phyloP scores from a whole-genome alignment of 2,797 vertebrate genomes.

The Lagorchestes hirsutus region DNA sequence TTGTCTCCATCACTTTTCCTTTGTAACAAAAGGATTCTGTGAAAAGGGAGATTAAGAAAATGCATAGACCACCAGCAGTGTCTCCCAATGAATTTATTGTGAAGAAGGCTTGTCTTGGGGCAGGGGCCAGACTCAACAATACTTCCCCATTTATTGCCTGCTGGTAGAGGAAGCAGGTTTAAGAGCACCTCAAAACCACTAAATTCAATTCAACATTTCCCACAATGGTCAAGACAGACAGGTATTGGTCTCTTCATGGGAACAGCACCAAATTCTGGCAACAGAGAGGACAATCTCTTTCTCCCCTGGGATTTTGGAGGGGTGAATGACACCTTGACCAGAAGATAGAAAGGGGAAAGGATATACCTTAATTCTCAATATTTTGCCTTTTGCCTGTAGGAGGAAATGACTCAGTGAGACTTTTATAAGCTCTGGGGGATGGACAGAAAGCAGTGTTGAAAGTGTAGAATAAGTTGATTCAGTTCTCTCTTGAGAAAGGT shows the following conservation, averaged over 20 bases:
- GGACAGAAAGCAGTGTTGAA: not conserved
- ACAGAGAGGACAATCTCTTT: not conserved
- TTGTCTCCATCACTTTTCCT: slow-evolving; percentile 27
- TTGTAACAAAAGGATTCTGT: not conserved
- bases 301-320: slow-evolving; percentile 47
- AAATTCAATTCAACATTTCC: slow-evolving; percentile 49
- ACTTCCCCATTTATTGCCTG: not conserved
- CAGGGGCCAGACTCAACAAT: not conserved
- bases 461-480: slow-evolving; percentile 54
- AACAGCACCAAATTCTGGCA: slow-evolving; percentile 37
- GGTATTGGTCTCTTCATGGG: slow-evolving; percentile 33
- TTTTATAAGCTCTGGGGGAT: slow-evolving; percentile 43
- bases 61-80: not conserved
- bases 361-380: not conserved
- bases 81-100: not conserved
- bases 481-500: too few relatives aligned
- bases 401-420: slow-evolving; percentile 49
- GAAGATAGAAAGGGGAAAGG: slow-evolving; percentile 21
- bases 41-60: slow-evolving; percentile 38
- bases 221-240: not conserved
- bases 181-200: slow-evolving; percentile 28
- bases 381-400: slow-evolving; percentile 17
- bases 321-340: slow-evolving; percentile 37
- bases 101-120: not conserved
- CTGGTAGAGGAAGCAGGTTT: not conserved